Evolutionary conservation across 2,113 vertebrate genomes (phyloP), one percentile per base, ranked within the genome.

Genomic region (Nanorana parkeri): DNA sequence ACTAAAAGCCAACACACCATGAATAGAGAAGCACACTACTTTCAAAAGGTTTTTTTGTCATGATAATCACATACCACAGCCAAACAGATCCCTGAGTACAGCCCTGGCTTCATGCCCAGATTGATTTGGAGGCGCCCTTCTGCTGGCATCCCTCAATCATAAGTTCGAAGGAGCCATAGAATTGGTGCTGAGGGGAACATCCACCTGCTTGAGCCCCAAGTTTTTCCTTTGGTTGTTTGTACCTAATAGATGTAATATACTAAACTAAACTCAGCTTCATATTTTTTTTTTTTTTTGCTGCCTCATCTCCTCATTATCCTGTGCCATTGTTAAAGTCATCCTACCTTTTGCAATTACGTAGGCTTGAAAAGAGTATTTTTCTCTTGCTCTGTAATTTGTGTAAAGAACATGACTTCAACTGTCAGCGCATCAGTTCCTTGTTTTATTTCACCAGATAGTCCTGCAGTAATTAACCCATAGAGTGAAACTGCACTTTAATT

Each of bases 401-500:
- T 13, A 2, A 17, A 7, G 68, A 71, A 54, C 47, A 54, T 55
- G 68, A 55, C 47, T 51, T 71, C 54, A 20, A 54, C 47, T 71
- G 68, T 71, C 68, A 71, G n/a, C 8, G 17, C 19, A 24, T 54
- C 51, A 71, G 7, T 47, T 71, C 41, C 23, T 51, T 54, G 51
- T 68, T 54, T 19, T 55, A 17, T 51, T 52, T 23, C 23, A 26
- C 47, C 17, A 54, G 24, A 26, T 55, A 71, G 51, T 23, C 24
- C 26, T 71, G 21, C 17, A 17, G 23, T 51, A 54, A 55, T 71
- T 54, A 51, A 19, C 68, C 68, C 47, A 26, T 19, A 71, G 24
- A 54, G 47, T 54, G 23, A 24, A 71, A 71, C 17, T 71, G 54
- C 47, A 71, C 68, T 54, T 71, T 71, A 47, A 71, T 71, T 71